phyloP scores from a whole-genome alignment of 30 jellyfish, hydroid and myxozoan genomes.

The Aurelia coerulea region DNA sequence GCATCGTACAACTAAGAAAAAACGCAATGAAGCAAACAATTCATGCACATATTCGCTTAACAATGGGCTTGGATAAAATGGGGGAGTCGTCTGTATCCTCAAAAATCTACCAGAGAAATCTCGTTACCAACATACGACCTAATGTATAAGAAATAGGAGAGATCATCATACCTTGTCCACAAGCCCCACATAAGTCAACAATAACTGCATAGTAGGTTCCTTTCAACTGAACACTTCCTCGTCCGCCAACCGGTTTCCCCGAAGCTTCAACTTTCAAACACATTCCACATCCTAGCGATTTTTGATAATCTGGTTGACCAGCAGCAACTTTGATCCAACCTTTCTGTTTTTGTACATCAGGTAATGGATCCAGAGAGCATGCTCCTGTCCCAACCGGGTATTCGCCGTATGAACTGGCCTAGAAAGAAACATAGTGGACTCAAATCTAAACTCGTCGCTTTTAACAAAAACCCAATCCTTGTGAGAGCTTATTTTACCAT shows the following conservation, averaged over 20 bases:
- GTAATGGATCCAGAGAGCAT: slow-evolving; percentile 76
- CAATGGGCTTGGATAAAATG: no score
- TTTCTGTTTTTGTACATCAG: slow-evolving; percentile 56
- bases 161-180: slow-evolving; percentile 59
- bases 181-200: slow-evolving; percentile 78
- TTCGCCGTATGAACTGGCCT: slow-evolving; percentile 80
- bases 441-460: no score
- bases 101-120: no score
- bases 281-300: slow-evolving; percentile 70
- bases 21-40: no score
- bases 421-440: neutral
- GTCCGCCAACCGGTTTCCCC: slow-evolving; percentile 68
- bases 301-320: slow-evolving; percentile 68
- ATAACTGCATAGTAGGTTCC: slow-evolving; percentile 72
- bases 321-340: slow-evolving; percentile 92
- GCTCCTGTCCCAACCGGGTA: slow-evolving; percentile 89
- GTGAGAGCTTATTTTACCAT: no score
- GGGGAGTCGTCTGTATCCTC: no score
- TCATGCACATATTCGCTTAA: no score
- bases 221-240: slow-evolving; percentile 47
- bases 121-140: no score
- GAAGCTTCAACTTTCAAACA: slow-evolving; percentile 74
- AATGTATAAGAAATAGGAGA: no score
- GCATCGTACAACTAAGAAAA: no score
- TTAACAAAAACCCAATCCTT: no score